Base-by-base conservation (phyloP, 1,140 invertebrate genomes). In the Andricus grossulariae region DNA sequence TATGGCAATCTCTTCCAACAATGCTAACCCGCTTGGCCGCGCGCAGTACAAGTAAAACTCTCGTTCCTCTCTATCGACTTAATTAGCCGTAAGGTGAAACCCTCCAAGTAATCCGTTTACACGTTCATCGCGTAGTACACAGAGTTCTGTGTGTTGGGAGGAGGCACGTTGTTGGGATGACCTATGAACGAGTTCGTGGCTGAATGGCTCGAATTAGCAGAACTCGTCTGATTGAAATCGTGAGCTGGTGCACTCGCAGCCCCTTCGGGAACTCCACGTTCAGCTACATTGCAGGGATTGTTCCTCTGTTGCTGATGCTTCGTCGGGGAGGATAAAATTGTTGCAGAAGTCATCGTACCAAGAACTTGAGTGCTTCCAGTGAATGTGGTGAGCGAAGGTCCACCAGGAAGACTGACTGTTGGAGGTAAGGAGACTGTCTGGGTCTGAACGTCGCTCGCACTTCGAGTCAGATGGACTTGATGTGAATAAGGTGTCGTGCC, bases 261-360 rank as follows among this genome's bases (percentile, higher is more conserved):
- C 19, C 94, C 94, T 82, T 94, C 94, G 7, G 94, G 94, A 8
- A 94, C 93, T 3, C 93, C 93, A 12, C 93, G 91, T 85, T 94
- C 93, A 32, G 92, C 92, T 11, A 92, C 91, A 70, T 89, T 86
- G 75, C 88, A 91, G 2, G 86, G 75, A 15, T 77, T 82, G 12
- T 83, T 78, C 11, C 55, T 57, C 12, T 80, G 82, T 60, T 82
- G 82, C 6, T 86, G 81, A 16, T 86, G 84, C 50, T 90, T 88
- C 19, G 89, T 88, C 45, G 90, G 86, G 75, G 91, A 92, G 70
- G 90, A 90, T 4, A 91, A 85, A 82, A 85, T 87, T 11, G 91
- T 90, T 57, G 91, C 74, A 81, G 91, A 87, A 77, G 92, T 90
- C 85, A 84, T 77, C 18, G 80, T 84, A 16, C 79, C 82, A 0